Base-by-base conservation (phyloP, 2,888 invertebrate genomes). In the Phasia obesa region DNA sequence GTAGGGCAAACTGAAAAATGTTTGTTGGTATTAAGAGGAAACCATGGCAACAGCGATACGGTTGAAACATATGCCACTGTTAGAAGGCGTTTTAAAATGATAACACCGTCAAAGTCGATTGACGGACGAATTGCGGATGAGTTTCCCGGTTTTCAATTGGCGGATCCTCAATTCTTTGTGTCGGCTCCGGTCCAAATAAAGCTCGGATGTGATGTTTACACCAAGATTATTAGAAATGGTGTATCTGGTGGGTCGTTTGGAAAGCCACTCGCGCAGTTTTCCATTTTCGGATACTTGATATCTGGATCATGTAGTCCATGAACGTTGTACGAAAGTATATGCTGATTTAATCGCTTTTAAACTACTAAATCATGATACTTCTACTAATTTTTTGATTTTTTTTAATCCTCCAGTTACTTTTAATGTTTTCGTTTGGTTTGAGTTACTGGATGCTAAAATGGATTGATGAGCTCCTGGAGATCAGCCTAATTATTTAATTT, bases 71-170 rank as follows among this genome's bases (percentile, higher is more conserved):
- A 44, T 25, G 60, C 38, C 19, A 31, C 17, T 5, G 21, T 59
- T 17, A 35, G 38, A 19, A n/a, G n/a, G n/a, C n/a, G n/a, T n/a
- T n/a, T n/a, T n/a, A n/a, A n/a, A n/a, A 19, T 31, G 6, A 9
- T 31, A 31, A 31, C 31, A 19, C 51, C 38, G 7, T 59, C 35
- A 15, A 35, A 21, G n/a, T 35, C 21, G 11, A 13, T 59, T 11
- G 59, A 59, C 9, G 38, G 21, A 35, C 35, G 21, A 38, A 38
- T 59, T 21, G 19, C 17, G 2, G 59, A 59, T 13, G 35, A 59
- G 27, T 59, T 59, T 59, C 59, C 59, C 11, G 35, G 59, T 7
- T 27, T 59, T 5, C 59, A 59, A 19, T 59, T 31, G 11, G 59
- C 35, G 5, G 35, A 59, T 15, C 35, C 59, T 1, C 59, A 59